Evolutionary conservation across 2,888 invertebrate genomes (phyloP).

Genomic region (Melieria crassipennis): DNA sequence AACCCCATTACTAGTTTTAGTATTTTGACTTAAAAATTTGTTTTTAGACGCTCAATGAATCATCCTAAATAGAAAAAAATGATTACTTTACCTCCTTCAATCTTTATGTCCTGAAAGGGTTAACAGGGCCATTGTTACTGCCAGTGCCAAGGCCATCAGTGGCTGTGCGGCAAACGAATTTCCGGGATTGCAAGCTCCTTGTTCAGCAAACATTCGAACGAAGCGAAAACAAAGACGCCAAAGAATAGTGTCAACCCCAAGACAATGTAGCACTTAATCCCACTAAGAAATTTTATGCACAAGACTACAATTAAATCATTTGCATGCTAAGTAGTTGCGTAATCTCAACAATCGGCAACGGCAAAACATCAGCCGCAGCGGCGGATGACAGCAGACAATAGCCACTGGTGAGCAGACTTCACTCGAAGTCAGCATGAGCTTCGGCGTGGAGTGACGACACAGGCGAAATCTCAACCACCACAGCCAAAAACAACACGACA

Average conservation of each 20-base stretch:
- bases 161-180: no score
- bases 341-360: slow-evolving; percentile 24
- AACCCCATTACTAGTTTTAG: no score
- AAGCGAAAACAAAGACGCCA: slow-evolving; percentile 17
- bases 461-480: not conserved
- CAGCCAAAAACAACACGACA: not conserved
- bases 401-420: not conserved
- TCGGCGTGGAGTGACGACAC: not conserved
- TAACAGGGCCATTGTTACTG: no score
- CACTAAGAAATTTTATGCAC: slow-evolving; percentile 25
- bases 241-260: slow-evolving; percentile 22
- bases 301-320: slow-evolving; percentile 51
- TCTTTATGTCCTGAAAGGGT: no score
- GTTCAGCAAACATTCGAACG: no score
- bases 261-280: slow-evolving; percentile 29
- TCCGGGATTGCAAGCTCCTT: no score
- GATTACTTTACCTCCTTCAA: no score
- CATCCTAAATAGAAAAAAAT: no score
- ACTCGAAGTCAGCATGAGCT: not conserved
- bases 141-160: no score
- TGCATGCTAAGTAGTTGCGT: slow-evolving; percentile 47
- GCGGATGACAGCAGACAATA: not conserved
- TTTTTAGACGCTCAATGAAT: no score
- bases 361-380: not conserved
- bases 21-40: no score